A percentile compares a stretch with the other conserved stretches of the same genome.
Conservation (phyloP, 2,797 vertebrate genomes). For the Microctenopoma lineatum region DNA sequence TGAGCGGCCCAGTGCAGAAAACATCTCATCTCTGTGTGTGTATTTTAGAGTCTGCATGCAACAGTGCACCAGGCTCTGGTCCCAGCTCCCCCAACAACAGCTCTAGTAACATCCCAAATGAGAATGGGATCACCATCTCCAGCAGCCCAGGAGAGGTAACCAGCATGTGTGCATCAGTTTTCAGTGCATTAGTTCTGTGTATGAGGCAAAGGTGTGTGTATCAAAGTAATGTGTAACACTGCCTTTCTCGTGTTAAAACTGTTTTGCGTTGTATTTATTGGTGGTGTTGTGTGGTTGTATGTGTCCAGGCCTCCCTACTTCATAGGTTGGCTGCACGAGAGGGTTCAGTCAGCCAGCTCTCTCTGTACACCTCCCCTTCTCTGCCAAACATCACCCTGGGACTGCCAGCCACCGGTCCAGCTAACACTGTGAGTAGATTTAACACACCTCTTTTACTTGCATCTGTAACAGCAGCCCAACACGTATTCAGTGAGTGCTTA, state of each 20-base stretch:
- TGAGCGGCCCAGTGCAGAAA: not conserved
- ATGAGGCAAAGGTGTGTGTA: constrained; percentile 12
- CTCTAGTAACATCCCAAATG: constrained; percentile 93
- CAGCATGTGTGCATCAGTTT: not conserved
- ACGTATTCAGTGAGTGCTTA: not conserved
- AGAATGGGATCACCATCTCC: constrained; percentile 90
- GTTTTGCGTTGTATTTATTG: constrained; percentile 8
- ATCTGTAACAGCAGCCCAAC: not conserved
- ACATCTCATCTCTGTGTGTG: constrained; percentile 17
- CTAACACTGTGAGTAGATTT: constrained; percentile 85
- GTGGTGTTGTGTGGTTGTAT: constrained; percentile 28
- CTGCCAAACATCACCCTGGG: constrained; percentile 98
- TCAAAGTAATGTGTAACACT: constrained; percentile 26
- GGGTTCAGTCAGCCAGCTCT: constrained; percentile 90
- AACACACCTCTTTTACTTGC: too few species aligned
- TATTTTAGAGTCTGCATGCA: constrained; percentile 92
- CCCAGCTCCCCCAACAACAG: constrained; percentile 99
- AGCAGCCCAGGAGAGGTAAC: constrained; percentile 90
- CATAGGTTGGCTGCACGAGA: constrained; percentile 91
- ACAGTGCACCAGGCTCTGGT: constrained; percentile 96
- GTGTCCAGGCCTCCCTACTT: constrained; percentile 87
- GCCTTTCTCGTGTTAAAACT: constrained; percentile 1
- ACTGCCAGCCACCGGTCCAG: constrained; percentile 90
- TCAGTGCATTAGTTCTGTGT: not conserved
- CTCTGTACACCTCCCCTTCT: constrained; percentile 96